phyloP scores from a whole-genome alignment of 2,888 invertebrate species.

The Megamerina dolium region DNA sequence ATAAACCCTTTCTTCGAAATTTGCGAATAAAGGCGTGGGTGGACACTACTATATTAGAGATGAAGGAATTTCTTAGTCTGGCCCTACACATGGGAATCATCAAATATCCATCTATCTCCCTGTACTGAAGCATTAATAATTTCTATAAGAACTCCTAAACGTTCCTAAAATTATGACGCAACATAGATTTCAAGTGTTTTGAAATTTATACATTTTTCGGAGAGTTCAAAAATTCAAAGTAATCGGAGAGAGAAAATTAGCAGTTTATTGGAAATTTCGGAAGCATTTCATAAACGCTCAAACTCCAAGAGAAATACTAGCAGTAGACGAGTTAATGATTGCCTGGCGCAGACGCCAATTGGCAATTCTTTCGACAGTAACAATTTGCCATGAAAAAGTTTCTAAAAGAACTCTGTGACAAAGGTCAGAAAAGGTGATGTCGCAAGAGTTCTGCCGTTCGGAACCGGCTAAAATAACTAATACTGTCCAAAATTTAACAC shows the following conservation, averaged over 20 bases:
- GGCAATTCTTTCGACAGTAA: no score
- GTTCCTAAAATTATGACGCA: no score
- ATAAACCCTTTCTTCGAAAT: not conserved
- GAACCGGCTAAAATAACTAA: no score
- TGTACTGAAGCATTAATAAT: conserved; percentile 5
- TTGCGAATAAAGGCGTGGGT: conserved; percentile 1
- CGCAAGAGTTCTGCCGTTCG: no score
- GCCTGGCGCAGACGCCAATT: conserved; percentile 11
- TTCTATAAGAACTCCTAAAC: no score
- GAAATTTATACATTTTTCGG: conserved; percentile 5
- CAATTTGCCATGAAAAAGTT: no score
- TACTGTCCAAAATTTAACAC: no score
- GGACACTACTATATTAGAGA: conserved; percentile 8
- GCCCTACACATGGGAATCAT: conserved; percentile 11
- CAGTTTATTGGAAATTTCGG: not conserved
- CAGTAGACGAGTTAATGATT: conserved; percentile 17
- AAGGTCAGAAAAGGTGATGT: no score
- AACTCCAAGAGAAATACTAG: conserved; percentile 13
- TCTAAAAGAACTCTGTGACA: no score
- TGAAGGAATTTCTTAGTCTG: conserved; percentile 11
- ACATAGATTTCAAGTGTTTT: conserved; percentile 8
- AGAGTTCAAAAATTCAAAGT: not conserved
- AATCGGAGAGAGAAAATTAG: conserved; percentile 1
- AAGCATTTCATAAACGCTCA: conserved; percentile 2
- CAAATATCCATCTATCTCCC: conserved; percentile 13